Base-by-base conservation (phyloP, 2,888 invertebrate species). In the Linnaemya tessellans region DNA sequence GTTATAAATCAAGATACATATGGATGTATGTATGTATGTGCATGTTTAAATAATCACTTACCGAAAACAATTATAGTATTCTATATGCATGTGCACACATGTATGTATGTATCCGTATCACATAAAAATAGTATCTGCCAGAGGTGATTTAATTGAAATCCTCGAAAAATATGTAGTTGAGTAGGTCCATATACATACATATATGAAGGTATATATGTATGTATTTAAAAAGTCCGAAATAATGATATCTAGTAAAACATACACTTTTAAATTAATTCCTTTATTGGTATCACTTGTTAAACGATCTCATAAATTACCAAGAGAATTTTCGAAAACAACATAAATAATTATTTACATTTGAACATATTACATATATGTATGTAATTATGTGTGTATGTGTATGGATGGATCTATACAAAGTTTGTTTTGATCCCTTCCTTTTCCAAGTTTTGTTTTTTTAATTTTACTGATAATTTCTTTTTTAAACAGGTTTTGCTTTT, bases 391-490 rank as follows among this genome's bases (percentile, higher is more conserved):
- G 9, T 49, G 7, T n/a, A n/a, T 46, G 46, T 46, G 15, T 15
- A n/a, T 46, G n/a, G 7, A 46, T 13, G 4, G 46, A 11, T 30
- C 3, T 30, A 30, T 30, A 30, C 30, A 30, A 30, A 18, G 49
- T 51, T 51, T 51, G 51, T 56, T 56, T 56, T 51, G 20, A 11
- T 38, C 5, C 1, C 25, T 49, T 65, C 13, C 46, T 65, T 80
- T 62, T 43, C 41, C 38, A 62, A 79, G 8, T 73, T n/a, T 10
- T 49, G 43, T 43, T 70, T 41, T 54, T 18, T 9, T 46, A 11
- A 41, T 9, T 67, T 20, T 67, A 62, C 38, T 30, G 41, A 41
- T 41, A 41, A 41, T 54, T 51, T 51, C 51, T 51, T 51, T 9
- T 51, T 51, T 51, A 5, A 51, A 51, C 51, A 51, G 15, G 51